phyloP scores from a whole-genome alignment of 2,888 invertebrate genomes.

The Hypsopygia costalis region DNA sequence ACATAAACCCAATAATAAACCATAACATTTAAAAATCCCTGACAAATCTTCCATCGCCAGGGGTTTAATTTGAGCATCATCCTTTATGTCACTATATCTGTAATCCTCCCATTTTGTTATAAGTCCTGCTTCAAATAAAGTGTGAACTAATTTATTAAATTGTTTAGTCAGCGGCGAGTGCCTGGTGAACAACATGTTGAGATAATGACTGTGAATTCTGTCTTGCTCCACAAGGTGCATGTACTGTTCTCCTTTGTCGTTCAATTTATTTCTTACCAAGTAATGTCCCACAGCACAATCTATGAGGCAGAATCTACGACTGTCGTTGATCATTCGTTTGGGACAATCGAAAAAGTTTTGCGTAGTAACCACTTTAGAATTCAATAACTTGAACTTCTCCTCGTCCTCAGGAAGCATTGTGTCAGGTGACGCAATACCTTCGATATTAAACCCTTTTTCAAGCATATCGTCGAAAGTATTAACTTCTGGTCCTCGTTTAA shows the following conservation, averaged over 20 bases:
- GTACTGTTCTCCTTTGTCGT: conserved; percentile 60
- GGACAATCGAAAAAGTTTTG: conserved; percentile 48
- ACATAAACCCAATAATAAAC: conserved; percentile 31
- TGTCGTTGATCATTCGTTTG: conserved; percentile 43
- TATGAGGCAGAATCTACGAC: conserved; percentile 55
- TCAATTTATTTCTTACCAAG: conserved; percentile 47
- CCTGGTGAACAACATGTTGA: conserved; percentile 50
- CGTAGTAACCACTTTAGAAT: conserved; percentile 46
- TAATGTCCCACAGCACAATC: conserved; percentile 65
- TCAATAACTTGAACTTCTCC: conserved; percentile 48
- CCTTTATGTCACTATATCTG: conserved; percentile 52
- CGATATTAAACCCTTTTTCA: conserved; percentile 55
- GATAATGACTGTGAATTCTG: conserved; percentile 59
- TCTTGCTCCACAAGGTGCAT: conserved; percentile 61
- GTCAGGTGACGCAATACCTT: conserved; percentile 69
- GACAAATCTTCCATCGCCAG: conserved; percentile 47
- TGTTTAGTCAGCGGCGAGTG: conserved; percentile 51
- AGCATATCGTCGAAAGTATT: conserved; percentile 66
- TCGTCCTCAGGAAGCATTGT: conserved; percentile 57
- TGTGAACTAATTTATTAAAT: conserved; percentile 48
- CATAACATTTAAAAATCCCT: conserved; percentile 51
- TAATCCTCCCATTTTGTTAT: conserved; percentile 68
- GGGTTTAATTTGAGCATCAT: conserved; percentile 48
- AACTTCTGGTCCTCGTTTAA: conserved; percentile 61
- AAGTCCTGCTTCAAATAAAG: conserved; percentile 59